phyloP scores from a whole-genome alignment of 2,888 invertebrate species.

The Coelopa pilipes region DNA sequence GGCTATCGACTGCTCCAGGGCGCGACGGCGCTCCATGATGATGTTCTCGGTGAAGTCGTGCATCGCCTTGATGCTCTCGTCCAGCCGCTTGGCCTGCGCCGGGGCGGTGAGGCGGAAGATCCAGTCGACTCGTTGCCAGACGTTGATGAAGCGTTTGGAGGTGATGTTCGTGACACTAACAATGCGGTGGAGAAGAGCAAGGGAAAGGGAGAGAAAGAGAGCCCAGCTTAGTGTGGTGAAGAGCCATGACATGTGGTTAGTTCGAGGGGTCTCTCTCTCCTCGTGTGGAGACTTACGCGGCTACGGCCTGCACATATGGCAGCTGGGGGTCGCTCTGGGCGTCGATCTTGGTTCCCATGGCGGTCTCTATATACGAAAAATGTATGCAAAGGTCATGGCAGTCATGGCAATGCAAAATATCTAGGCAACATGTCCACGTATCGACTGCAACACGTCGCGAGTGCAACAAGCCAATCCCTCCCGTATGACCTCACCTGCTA shows the following conservation, averaged over 20 bases:
- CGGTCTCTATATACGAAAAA: constrained; percentile 52
- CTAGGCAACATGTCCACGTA: too few species aligned
- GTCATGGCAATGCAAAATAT: not conserved
- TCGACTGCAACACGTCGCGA: too few species aligned
- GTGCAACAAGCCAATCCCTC: too few species aligned
- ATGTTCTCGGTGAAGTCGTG: constrained; percentile 59
- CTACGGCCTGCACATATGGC: constrained; percentile 78
- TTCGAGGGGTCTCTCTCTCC: not conserved
- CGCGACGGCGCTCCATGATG: constrained; percentile 50
- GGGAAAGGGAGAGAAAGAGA: not conserved
- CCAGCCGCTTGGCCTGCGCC: constrained; percentile 46
- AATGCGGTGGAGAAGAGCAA: too few species aligned
- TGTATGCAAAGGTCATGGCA: not conserved
- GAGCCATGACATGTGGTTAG: too few species aligned
- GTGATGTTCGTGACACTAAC: constrained; percentile 56
- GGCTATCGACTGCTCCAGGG: constrained; percentile 44
- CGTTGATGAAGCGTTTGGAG: constrained; percentile 54
- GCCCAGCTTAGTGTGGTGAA: too few species aligned
- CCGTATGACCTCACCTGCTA: constrained; percentile 35
- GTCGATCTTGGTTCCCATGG: constrained; percentile 61
- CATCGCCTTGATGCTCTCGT: constrained; percentile 50
- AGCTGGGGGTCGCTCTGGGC: constrained; percentile 73
- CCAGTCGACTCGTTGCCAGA: constrained; percentile 55
- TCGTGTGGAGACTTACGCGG: constrained; percentile 69
- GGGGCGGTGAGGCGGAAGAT: constrained; percentile 53